Percentiles rank a stretch among this genome's conserved stretches.
phyloP scores from a whole-genome alignment of 2,113 vertebrate species.

The Clupea harengus region DNA sequence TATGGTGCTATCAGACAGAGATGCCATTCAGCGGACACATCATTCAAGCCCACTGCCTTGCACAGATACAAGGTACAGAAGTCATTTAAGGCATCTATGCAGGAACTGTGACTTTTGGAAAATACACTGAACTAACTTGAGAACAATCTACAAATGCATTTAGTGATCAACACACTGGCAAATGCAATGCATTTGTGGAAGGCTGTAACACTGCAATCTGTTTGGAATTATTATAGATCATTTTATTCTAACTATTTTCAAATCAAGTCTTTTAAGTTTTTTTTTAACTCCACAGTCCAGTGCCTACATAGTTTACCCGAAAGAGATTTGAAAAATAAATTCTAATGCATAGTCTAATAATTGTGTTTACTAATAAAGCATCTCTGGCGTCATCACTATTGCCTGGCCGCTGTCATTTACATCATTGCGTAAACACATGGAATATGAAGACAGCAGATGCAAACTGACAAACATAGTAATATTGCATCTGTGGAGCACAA shows the following conservation, averaged over 20 bases:
- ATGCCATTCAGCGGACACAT: background rate
- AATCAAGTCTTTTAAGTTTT: too few relatives aligned
- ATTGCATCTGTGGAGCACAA: background rate
- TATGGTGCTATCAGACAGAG: background rate
- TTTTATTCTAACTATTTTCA: background rate
- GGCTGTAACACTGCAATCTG: background rate
- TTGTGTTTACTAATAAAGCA: background rate
- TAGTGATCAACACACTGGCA: background rate
- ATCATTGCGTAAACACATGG: background rate
- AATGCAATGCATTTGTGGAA: background rate
- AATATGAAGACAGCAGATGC: background rate
- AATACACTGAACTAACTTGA: background rate
- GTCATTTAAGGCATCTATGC: background rate
- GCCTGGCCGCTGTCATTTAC: too few relatives aligned
- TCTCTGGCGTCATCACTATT: too few relatives aligned
- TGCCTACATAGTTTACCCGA: too few relatives aligned
- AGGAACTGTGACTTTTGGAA: background rate
- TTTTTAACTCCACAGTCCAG: too few relatives aligned
- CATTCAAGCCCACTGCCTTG: background rate
- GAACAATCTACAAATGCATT: background rate
- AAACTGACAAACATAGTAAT: background rate
- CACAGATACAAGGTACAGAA: background rate
- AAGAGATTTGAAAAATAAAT: too few relatives aligned
- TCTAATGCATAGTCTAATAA: background rate
- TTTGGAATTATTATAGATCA: background rate